Evolutionary conservation across 2,113 vertebrate genomes (phyloP).

Genomic region (Lasiurus cinereus): DNA sequence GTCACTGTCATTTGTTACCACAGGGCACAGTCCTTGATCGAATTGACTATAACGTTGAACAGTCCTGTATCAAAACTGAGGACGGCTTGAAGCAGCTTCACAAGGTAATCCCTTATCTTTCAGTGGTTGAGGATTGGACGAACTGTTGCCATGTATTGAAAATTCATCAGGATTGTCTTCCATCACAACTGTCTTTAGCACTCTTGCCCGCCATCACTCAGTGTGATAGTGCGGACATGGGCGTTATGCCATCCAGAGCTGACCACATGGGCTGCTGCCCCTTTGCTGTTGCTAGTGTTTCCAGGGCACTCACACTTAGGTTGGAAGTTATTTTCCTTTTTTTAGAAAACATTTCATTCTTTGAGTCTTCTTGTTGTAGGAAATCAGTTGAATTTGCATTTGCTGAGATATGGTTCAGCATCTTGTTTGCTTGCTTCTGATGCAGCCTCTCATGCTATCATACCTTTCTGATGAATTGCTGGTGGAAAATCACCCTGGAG

Average conservation of each 20-base stretch:
- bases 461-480: not conserved
- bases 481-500: constrained; percentile 5
- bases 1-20: constrained; percentile 79
- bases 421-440: not conserved
- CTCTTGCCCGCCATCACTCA: fast-evolving
- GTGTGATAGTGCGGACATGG: fast-evolving
- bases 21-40: constrained; percentile 98
- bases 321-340: not conserved
- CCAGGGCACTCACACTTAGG: not conserved
- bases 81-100: constrained; percentile 97
- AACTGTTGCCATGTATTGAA: not conserved
- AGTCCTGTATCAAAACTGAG: constrained; percentile 98
- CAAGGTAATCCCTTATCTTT: constrained; percentile 90
- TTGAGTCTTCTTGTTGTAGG: not conserved
- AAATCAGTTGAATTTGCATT: not conserved
- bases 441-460: not conserved
- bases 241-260: not conserved
- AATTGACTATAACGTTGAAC: constrained; percentile 99
- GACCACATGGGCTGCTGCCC: not conserved
- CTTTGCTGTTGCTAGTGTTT: not conserved
- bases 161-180: not conserved
- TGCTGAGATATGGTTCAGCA: not conserved
- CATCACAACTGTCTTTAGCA: fast-evolving
- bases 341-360: not conserved
- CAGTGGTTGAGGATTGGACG: not conserved